A percentile compares a stretch with the other conserved stretches of the same genome.
Conservation (phyloP, 2,113 vertebrate genomes). For the Athene cunicularia region DNA sequence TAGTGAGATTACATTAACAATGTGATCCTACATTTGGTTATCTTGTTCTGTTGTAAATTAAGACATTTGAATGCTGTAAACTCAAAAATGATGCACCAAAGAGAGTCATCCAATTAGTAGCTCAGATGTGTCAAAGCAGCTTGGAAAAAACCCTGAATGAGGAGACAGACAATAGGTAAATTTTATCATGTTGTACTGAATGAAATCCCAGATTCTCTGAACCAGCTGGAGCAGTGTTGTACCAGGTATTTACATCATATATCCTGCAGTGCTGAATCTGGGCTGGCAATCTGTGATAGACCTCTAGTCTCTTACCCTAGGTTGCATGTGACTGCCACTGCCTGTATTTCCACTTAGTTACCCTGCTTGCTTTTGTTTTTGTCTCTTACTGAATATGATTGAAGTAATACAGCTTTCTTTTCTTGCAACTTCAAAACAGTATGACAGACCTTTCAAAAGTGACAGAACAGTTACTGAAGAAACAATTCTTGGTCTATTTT, state of each 20-base stretch:
- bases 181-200: background rate
- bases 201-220: background rate
- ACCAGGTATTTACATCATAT: background rate
- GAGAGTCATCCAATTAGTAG: background rate
- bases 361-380: background rate
- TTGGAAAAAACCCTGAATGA: background rate
- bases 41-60: background rate
- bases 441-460: background rate
- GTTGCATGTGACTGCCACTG: background rate
- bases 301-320: background rate
- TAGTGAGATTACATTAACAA: background rate
- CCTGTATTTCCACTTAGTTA: background rate
- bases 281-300: background rate
- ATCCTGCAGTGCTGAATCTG: background rate
- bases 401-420: background rate
- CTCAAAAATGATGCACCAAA: background rate
- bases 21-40: background rate
- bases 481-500: background rate
- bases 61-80: background rate
- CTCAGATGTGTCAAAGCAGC: background rate
- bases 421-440: background rate
- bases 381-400: background rate
- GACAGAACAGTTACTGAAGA: background rate
- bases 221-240: background rate
- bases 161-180: background rate